phyloP scores from a whole-genome alignment of 2,113 vertebrate genomes.

The Delphinus delphis region DNA sequence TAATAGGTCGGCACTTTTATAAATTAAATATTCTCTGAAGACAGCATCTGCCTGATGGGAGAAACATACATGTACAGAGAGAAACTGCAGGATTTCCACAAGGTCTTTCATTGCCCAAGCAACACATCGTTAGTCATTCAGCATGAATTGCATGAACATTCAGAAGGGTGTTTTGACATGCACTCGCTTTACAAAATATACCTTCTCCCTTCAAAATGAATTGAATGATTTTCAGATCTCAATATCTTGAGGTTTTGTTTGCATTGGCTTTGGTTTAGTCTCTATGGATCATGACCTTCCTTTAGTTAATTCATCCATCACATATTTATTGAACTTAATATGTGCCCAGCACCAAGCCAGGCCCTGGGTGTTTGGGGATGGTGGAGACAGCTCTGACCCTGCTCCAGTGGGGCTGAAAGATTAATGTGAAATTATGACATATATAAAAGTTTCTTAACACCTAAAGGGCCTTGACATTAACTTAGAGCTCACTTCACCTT shows the following conservation, averaged over 20 bases:
- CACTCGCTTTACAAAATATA: neutral
- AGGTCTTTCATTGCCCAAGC: neutral
- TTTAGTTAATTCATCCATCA: neutral
- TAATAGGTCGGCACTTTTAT: constrained; percentile 14
- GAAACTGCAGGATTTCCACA: neutral
- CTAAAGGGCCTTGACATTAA: neutral
- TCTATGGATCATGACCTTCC: neutral
- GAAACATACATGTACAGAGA: neutral
- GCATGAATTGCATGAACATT: neutral
- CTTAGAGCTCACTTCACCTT: neutral
- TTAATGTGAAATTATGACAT: neutral
- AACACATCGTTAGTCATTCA: neutral
- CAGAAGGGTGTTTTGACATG: neutral
- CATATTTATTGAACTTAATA: neutral
- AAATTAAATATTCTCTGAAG: constrained; percentile 29
- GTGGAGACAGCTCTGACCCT: neutral
- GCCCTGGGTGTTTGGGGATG: neutral
- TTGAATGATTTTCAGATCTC: neutral
- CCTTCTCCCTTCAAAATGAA: neutral
- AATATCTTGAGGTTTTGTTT: neutral
- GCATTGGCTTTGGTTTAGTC: neutral
- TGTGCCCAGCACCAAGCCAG: neutral
- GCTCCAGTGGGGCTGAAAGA: neutral
- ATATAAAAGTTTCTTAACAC: neutral
- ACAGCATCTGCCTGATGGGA: neutral